Evolutionary conservation across 2,888 invertebrate genomes (phyloP), one percentile per base, ranked within the genome.

Genomic region (Oscheius sp.): DNA sequence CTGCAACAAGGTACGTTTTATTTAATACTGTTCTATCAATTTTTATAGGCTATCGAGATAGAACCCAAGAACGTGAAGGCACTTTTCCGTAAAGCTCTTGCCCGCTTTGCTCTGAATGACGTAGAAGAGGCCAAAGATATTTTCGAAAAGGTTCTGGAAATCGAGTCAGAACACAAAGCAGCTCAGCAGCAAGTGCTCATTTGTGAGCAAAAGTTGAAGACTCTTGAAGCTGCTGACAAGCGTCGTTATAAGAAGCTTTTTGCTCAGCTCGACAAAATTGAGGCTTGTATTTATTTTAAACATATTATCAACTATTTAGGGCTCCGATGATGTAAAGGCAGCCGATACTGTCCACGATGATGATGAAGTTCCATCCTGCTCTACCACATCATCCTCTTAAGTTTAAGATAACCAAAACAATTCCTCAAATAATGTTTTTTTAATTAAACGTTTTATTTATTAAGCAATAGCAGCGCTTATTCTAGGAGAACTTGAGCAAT

Each of bases 221-320:
- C 92, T 17, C 93, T 93, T 45, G 75, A 91, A 71, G 90, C 91
- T 70, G 89, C 91, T 20, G 92, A 92, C 87, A 91, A 92, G 78
- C 91, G 92, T 82, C 90, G 91, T 37, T 97, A 94, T 88, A 92
- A 92, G 15, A 94, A 94, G 88, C 95, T 97, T 94, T 97, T 97
- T 88, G 92, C 93, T 3, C 15, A 45, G n/a, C 33, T 50, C 1
- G 50, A 48, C 23, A 34, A 45, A 37, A 23, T 29, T 12, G 46
- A 42, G 29, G 61, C 42, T 20, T 15, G 55, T 55, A 6, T 31
- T 55, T 17, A 3, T 48, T 12, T 17, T 17, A 5, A 8, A 8
- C n/a, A n/a, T n/a, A n/a, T n/a, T n/a, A n/a, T n/a, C n/a, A n/a
- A n/a, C n/a, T n/a, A n/a, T n/a, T n/a, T n/a, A n/a, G n/a, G n/a